Base-by-base conservation (phyloP, 2,888 invertebrate genomes). In the Stenchaetothrips biformis region DNA sequence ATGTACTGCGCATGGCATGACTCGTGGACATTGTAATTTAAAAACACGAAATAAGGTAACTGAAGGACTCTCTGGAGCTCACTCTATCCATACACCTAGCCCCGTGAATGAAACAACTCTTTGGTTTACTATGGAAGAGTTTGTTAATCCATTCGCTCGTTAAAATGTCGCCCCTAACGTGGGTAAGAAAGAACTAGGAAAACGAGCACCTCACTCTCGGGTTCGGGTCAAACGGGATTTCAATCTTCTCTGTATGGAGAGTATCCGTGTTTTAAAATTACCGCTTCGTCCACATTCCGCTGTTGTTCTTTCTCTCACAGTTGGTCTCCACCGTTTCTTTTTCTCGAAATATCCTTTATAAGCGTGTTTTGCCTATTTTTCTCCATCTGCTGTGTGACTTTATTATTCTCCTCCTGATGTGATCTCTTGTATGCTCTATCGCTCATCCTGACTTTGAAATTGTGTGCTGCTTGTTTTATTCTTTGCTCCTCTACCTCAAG, bases 361-460 rank as follows among this genome's bases (percentile, higher is more conserved):
- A 47, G 77, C 47, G 37, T 77, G 77, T 37, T 37, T 48, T 78
- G 78, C 78, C n/a, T 49, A 25, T 78, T 78, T 81, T 53, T 79
- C 47, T 81, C 77, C 80, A 48, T 77, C 27, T 81, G 78, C 82
- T 82, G 81, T 78, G 79, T 82, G 79, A 74, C 80, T 81, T 77
- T 80, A 79, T 83, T 80, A 77, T 80, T 80, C 59, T 79, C 81
- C 74, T 79, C 16, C 62, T 80, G 74, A 77, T 78, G 78, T 81
- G 25, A 25, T 53, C 18, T 53, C 21, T 74, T 74, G 21, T 67
- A 25, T 74, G 25, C 25, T 74, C 21, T 74, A 25, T 74, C 67
- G 67, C 67, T 21, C 67, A 9, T 74, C 2, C 25, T 59, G 7
- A 74, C 11, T 74, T 74, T 74, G 67, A 25, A 25, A 74, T 25